A percentile compares a stretch with the other conserved stretches of the same genome.
Conservation (phyloP, 2,113 vertebrate species). For the Percina caprodes region DNA sequence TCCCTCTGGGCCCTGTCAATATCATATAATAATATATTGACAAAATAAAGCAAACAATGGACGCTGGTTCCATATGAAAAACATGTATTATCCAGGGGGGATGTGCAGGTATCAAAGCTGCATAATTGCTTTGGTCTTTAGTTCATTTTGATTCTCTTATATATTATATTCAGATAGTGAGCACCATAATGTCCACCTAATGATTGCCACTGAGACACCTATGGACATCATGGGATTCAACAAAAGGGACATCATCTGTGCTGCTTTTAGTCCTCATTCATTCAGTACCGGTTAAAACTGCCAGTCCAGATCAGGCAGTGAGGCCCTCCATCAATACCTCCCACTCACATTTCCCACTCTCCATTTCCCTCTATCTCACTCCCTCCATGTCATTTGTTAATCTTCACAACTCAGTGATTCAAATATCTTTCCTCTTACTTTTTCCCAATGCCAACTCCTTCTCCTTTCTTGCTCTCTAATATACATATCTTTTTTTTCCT, state of each 20-base stretch:
- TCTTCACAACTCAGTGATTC: conserved; percentile 72
- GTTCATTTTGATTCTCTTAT: conserved; percentile 50
- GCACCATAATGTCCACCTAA: conserved; percentile 73
- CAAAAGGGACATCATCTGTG: conserved; percentile 49
- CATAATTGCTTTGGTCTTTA: conserved; percentile 65
- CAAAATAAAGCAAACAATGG: conserved; percentile 62
- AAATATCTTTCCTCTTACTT: conserved; percentile 51
- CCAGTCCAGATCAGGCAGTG: conserved; percentile 41
- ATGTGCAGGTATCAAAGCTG: conserved; percentile 53
- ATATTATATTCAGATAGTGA: conserved; percentile 21
- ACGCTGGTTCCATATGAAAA: conserved; percentile 67
- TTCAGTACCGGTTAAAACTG: conserved; percentile 41
- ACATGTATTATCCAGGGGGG: conserved; percentile 68
- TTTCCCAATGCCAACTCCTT: conserved; percentile 4
- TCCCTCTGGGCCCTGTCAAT: conserved; percentile 29
- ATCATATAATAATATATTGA: conserved; percentile 74
- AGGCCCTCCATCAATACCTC: conserved; percentile 62
- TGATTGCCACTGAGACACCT: conserved; percentile 73
- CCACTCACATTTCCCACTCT: conserved; percentile 47
- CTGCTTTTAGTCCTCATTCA: conserved; percentile 46
- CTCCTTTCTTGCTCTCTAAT: conserved; percentile 30
- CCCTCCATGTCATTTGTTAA: conserved; percentile 60
- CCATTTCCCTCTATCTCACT: conserved; percentile 32
- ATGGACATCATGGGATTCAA: conserved; percentile 56
- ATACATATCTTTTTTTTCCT: conserved; percentile 38